phyloP scores from a whole-genome alignment of 2,113 vertebrate species.

The Cyprinodon brontotheroides region DNA sequence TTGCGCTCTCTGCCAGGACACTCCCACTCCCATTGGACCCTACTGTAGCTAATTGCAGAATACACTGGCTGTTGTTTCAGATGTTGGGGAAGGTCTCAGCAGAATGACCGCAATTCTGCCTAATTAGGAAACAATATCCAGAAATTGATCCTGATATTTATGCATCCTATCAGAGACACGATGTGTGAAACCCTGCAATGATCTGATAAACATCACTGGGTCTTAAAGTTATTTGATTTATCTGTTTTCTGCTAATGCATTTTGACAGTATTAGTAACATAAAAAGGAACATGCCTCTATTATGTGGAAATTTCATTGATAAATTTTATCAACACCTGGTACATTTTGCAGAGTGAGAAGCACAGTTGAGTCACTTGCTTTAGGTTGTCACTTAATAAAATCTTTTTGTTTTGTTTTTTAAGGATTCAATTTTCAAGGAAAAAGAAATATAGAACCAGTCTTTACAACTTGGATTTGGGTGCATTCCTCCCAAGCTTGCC shows the following conservation, averaged over 20 bases:
- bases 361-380: background rate
- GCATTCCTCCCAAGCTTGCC: background rate
- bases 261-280: background rate
- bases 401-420: background rate
- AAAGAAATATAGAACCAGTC: background rate
- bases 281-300: background rate
- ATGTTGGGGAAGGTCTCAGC: conserved; percentile 58
- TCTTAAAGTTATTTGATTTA: background rate
- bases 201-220: background rate
- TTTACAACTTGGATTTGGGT: background rate
- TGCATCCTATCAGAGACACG: conserved; percentile 1
- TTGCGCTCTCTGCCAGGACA: conserved; percentile 57
- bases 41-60: conserved; percentile 71
- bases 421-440: background rate
- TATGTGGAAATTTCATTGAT: background rate
- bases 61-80: conserved; percentile 72
- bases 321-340: background rate
- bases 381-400: background rate
- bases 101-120: conserved; percentile 37
- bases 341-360: background rate
- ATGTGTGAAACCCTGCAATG: background rate
- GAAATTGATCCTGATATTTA: conserved; percentile 33
- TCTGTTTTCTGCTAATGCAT: background rate
- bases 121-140: conserved; percentile 57
- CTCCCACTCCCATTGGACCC: conserved; percentile 70